Conservation (phyloP, 2,113 vertebrate genomes). For the Chaetodon trifascialis region DNA sequence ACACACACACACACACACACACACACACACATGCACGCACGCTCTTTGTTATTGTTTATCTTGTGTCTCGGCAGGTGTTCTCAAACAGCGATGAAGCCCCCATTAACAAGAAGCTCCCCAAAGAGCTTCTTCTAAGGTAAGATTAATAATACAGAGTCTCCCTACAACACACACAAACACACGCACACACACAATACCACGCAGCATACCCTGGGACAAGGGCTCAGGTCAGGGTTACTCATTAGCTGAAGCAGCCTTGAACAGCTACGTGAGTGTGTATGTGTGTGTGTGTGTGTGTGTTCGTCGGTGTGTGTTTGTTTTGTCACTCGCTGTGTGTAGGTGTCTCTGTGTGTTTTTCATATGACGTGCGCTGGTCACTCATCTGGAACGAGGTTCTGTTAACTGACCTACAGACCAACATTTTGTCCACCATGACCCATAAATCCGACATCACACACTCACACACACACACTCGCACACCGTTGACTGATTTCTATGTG, state of each 20-base stretch:
- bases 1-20: conserved; percentile 21
- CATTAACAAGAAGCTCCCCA: conserved; percentile 98
- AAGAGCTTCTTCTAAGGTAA: conserved; percentile 97
- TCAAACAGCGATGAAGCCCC: conserved; percentile 95
- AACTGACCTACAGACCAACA: conserved; percentile 67
- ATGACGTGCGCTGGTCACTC: conserved; percentile 21
- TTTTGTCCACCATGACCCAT: conserved; percentile 51
- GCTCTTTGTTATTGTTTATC: conserved; percentile 39
- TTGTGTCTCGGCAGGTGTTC: conserved; percentile 89
- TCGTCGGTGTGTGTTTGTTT: conserved; percentile 38
- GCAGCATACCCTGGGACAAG: conserved; percentile 25
- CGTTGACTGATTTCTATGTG: conserved; percentile 7
- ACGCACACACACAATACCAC: conserved; percentile 16
- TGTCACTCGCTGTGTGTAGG: conserved; percentile 5
- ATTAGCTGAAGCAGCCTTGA: conserved; percentile 57
- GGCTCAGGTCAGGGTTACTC: conserved; percentile 50
- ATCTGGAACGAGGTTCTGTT: conserved; percentile 43
- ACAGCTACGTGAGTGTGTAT: conserved; percentile 5
- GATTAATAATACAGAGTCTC: conserved; percentile 27
- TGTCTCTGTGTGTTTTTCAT: conserved; percentile 18
- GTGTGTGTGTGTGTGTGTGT: conserved; percentile 31
- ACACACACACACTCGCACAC: neutral
- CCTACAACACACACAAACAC: neutral
- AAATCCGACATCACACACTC: conserved; percentile 51
- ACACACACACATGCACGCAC: neutral